Base-by-base conservation (phyloP, 1,140 invertebrate genomes). In the Heliconius hewitsoni region DNA sequence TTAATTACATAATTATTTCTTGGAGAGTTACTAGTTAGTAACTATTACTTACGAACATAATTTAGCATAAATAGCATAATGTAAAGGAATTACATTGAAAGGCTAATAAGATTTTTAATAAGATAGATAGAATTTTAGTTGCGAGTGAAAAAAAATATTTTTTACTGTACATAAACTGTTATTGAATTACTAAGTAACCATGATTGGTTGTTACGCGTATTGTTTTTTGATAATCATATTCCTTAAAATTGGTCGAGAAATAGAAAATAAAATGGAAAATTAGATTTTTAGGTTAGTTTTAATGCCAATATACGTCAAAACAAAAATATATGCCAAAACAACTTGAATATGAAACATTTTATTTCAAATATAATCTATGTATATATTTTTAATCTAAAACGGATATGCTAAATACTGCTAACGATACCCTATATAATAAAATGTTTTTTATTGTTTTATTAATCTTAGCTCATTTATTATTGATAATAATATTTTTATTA, bases 31-130 rank as follows among this genome's bases (percentile, higher is more conserved):
- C 16, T 19, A 19, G 5, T 6, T 16, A 66, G 27, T 66, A 11
- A 66, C 27, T 16, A 66, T 19, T 27, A 81, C 80, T 81, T 57
- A 81, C 80, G 74, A 77, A 66, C 80, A 81, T 81, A 71, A 73
- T 55, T 81, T 18, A 57, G n/a, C 60, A 79, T 50, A 50, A 46
- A 52, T 23, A 57, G 2, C 52, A 55, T 18, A 55, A 55, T n/a
- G 19, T 55, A 55, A 55, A 2, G 18, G 50, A 52, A 8, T 52
- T 52, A 18, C 18, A 18, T 52, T 52, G 5, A 19, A 19, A 52
- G 18, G 1, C 50, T 52, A 52, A 8, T 1, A 6, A 19, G 19
- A 2, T 46, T 1, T 52, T 52, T 52, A 5, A 4, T 52, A 52
- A 18, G 42, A 52, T 52, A 52, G 6, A 52, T 16, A 52, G 30